Evolutionary conservation across 2,113 vertebrate genomes (phyloP).

Genomic region (Erythrolamprus reginae): DNA sequence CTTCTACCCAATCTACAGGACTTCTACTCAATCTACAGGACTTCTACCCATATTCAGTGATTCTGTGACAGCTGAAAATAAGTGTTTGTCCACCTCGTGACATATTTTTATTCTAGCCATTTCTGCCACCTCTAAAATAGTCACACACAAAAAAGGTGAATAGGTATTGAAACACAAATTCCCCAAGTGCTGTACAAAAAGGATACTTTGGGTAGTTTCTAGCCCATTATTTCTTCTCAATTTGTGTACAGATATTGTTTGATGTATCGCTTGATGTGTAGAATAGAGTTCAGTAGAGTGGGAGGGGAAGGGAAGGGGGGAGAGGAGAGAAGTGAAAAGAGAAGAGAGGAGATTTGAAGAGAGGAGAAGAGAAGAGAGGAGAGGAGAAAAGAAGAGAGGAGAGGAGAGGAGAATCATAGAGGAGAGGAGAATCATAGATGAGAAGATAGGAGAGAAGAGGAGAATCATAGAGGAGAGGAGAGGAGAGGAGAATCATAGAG

Average conservation of each 20-base stretch:
- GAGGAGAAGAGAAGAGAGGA: no score
- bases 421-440: no score
- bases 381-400: no score
- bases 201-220: not conserved
- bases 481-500: no score
- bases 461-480: no score
- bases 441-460: no score
- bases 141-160: not conserved
- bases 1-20: not conserved
- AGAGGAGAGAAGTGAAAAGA: no score
- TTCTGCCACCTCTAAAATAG: not conserved
- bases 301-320: not conserved
- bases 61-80: not conserved
- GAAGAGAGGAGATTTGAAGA: no score
- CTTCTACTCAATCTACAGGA: not conserved
- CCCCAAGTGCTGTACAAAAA: not conserved
- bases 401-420: no score
- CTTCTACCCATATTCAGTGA: not conserved
- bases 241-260: not conserved
- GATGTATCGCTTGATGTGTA: not conserved
- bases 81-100: not conserved
- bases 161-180: conserved; percentile 14
- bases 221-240: not conserved
- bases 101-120: not conserved
- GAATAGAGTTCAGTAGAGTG: no score